Base-by-base conservation (phyloP, 1,140 invertebrate genomes). In the Galleria mellonella region DNA sequence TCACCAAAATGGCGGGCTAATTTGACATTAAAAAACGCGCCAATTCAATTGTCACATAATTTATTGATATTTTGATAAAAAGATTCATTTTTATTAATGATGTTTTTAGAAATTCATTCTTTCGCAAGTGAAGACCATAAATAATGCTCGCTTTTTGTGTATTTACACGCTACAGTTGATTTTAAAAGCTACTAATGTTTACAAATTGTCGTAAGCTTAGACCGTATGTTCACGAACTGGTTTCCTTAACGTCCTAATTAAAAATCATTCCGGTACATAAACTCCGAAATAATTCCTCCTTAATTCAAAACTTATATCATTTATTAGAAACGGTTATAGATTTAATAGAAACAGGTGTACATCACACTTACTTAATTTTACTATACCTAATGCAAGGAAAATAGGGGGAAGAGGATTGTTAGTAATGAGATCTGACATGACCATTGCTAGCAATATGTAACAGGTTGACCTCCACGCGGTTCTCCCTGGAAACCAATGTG, bases 11-110 rank as follows among this genome's bases (percentile, higher is more conserved):
- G 28, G 39, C 71, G 50, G 59, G 48, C 71, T 82, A 78, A 82
- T 82, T 78, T 76, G 77, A 78, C 74, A 78, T 78, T 76, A 62
- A 78, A 81, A 75, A 75, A 76, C 62, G 72, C 72, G 74, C 65
- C 58, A 76, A 68, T 75, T 72, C 72, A 76, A 82, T 76, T 77
- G 70, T 72, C 63, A 54, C 42, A 68, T 81, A 72, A 81, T 82
- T 78, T 82, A 82, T 82, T 50, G 74, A 76, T 72, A 68, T 81
- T 76, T 63, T 71, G 62, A 68, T 64, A 66, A 64, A 56, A 58
- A 36, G 47, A 55, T 23, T 3, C 53, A 49, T 64, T 62, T 41
- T 69, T 75, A 75, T 71, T 78, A 78, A 75, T 78, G 72, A 78
- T 73, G 63, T 60, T 62, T 61, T 68, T 51, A 60, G 62, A 66